phyloP scores from a whole-genome alignment of 2,888 invertebrate species.

The Artemia sinica region DNA sequence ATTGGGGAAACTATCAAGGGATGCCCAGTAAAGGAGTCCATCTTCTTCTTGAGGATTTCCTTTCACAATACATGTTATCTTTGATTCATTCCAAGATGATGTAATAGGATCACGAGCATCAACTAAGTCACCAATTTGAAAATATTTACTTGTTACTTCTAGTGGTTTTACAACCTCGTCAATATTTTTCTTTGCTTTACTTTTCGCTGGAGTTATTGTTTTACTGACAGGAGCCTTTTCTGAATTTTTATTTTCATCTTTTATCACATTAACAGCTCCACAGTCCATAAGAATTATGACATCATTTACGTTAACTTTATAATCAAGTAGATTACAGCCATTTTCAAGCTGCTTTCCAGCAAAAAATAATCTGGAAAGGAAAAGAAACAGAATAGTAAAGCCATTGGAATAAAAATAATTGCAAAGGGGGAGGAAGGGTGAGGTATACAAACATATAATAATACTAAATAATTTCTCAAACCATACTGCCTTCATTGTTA shows the following conservation, averaged over 20 bases:
- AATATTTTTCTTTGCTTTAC: slow-evolving; percentile 13
- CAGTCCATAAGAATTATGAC: slow-evolving; percentile 49
- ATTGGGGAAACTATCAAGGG: slow-evolving; percentile 13
- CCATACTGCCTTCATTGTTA: too few species aligned
- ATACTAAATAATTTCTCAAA: too few species aligned
- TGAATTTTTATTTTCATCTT: slow-evolving; percentile 19
- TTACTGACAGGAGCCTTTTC: neutral
- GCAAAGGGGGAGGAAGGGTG: too few species aligned
- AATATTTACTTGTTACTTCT: slow-evolving; percentile 24
- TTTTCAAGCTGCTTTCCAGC: slow-evolving; percentile 43
- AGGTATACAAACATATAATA: too few species aligned
- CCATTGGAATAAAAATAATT: too few species aligned
- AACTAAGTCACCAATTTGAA: slow-evolving; percentile 42
- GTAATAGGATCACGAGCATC: slow-evolving; percentile 44
- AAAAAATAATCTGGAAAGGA: slow-evolving; percentile 15
- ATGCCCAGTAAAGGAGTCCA: slow-evolving; percentile 25
- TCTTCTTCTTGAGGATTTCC: slow-evolving; percentile 25
- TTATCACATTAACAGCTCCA: slow-evolving; percentile 27
- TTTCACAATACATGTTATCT: slow-evolving; percentile 37
- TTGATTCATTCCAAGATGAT: slow-evolving; percentile 58
- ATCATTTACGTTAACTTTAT: slow-evolving; percentile 54
- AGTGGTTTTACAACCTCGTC: slow-evolving; percentile 15
- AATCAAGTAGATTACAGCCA: slow-evolving; percentile 54
- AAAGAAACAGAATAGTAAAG: neutral
- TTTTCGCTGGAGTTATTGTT: neutral